A percentile compares a stretch with the other conserved stretches of the same genome.
Evolutionary conservation across 1,140 invertebrate species (phyloP).

Genomic region (Rhizoglyphus robini): DNA sequence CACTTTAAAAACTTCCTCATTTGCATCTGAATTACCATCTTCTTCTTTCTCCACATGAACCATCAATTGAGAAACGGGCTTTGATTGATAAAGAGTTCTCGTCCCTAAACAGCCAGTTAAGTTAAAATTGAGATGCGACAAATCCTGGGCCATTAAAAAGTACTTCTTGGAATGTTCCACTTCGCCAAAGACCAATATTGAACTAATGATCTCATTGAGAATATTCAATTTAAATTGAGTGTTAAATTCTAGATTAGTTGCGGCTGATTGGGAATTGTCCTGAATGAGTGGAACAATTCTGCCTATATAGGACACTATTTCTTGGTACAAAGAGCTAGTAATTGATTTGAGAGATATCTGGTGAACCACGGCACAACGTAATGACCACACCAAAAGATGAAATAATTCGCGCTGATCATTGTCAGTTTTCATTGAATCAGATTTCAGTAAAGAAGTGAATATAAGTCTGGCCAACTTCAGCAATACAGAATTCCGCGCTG

Average conservation of each 20-base stretch:
- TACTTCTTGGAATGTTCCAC: background rate
- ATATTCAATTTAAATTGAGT: constrained; percentile 6
- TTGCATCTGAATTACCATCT: background rate
- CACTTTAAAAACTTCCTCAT: background rate
- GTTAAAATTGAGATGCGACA: constrained; percentile 45
- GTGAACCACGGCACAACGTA: background rate
- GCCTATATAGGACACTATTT: background rate
- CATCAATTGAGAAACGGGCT: constrained; percentile 61
- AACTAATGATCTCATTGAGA: background rate
- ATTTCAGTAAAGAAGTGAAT: background rate
- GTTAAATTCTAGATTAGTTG: background rate
- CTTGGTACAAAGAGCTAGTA: background rate
- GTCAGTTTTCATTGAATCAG: background rate
- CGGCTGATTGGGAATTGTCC: background rate
- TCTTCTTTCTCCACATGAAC: constrained; percentile 43
- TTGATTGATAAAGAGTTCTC: constrained; percentile 71
- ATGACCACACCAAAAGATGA: background rate
- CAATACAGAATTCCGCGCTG: background rate
- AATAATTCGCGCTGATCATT: background rate
- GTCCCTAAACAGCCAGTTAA: constrained; percentile 63
- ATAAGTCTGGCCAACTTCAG: background rate
- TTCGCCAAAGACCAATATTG: constrained; percentile 5
- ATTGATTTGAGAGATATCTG: background rate
- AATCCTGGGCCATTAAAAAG: background rate
- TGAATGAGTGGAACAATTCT: background rate